Conservation (phyloP, 2,113 vertebrate species). For the Apus apus region DNA sequence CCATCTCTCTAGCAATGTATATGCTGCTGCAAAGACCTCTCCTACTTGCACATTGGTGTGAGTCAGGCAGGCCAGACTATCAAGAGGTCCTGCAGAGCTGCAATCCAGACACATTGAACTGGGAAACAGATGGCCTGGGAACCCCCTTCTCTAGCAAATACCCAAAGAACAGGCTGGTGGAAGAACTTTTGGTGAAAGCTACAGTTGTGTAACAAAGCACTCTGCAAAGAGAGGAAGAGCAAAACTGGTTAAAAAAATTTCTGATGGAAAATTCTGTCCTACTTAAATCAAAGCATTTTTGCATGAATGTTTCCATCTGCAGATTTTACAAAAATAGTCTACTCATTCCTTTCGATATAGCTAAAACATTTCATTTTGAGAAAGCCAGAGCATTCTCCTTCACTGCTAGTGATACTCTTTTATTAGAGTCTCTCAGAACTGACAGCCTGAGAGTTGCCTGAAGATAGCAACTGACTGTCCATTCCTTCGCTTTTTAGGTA, state of each 20-base stretch:
- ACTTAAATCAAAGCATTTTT: conserved; percentile 57
- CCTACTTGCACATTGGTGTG: not conserved
- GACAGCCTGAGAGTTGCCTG: conserved; percentile 21
- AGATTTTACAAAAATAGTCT: conserved; percentile 54
- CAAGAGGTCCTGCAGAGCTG: not conserved
- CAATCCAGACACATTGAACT: not conserved
- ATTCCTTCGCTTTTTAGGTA: not conserved
- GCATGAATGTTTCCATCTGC: conserved; percentile 20
- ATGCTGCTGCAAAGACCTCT: not conserved
- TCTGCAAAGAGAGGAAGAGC: not conserved
- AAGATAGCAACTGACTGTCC: conserved; percentile 25
- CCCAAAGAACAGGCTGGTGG: not conserved
- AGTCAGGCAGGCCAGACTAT: not conserved
- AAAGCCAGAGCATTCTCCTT: conserved; percentile 25
- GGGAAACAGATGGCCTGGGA: not conserved
- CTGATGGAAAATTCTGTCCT: conserved; percentile 25
- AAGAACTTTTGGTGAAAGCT: not conserved
- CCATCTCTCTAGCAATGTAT: not conserved
- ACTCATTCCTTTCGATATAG: not conserved
- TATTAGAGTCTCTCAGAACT: conserved; percentile 1
- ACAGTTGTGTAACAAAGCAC: not conserved
- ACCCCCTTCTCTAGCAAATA: not conserved
- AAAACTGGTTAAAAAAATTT: conserved; percentile 7
- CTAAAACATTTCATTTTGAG: conserved; percentile 33
- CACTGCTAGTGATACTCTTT: conserved; percentile 9